These are phyloP conservation scores for Venturia canescens DNA, from an alignment of 1,140 invertebrate genomes.

Conservation along the genomic window DNA sequence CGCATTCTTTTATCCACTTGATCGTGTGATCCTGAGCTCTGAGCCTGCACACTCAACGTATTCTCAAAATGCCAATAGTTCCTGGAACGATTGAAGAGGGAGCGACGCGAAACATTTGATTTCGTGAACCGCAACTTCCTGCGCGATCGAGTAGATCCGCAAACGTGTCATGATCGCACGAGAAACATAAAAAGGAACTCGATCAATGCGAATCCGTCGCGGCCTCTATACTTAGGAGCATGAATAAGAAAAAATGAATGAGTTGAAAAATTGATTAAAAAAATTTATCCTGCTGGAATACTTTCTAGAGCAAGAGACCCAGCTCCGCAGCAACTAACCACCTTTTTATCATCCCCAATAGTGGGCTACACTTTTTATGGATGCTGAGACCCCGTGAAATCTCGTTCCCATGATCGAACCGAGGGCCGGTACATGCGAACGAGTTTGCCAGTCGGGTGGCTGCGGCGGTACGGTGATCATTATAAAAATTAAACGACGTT, in stretches of 20 bases:
- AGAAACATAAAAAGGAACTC: no score
- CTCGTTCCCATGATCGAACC: conserved; percentile 34
- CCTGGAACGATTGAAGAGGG: no score
- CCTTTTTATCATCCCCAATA: conserved; percentile 21
- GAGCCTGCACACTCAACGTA: background rate
- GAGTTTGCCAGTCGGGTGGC: conserved; percentile 52
- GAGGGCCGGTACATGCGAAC: conserved; percentile 10
- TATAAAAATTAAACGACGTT: conserved; percentile 77
- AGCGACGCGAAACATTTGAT: background rate
- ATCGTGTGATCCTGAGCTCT: no score
- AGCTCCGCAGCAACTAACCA: background rate
- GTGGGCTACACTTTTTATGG: background rate
- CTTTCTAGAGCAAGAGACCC: background rate
- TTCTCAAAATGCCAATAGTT: background rate
- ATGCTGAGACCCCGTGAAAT: conserved; percentile 5
- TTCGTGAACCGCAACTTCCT: background rate
- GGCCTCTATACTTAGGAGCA: background rate
- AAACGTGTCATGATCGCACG: background rate
- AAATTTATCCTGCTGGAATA: no score
- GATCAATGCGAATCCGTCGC: background rate
- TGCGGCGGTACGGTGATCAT: conserved; percentile 68
- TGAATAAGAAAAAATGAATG: no score
- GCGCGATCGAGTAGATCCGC: background rate
- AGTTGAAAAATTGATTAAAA: no score
- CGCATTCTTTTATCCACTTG: background rate